Base-by-base conservation (phyloP, 2,113 vertebrate species). In the Gavialis gangeticus region DNA sequence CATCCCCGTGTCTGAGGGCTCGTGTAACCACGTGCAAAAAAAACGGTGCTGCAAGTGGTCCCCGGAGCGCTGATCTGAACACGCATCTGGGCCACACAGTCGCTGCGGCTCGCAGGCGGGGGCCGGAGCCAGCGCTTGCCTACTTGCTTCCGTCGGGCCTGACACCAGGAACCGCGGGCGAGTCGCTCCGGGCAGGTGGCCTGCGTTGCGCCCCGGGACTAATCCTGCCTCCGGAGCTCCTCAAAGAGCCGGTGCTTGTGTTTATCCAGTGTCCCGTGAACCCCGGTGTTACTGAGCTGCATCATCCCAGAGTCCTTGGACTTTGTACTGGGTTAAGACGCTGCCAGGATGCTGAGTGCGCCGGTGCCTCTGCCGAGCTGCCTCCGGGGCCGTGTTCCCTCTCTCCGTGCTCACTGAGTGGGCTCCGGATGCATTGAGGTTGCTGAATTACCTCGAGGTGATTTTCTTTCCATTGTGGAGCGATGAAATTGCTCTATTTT, bases 321-420 rank as follows among this genome's bases (percentile, higher is more conserved):
- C 19, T 24, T 28, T 22, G 13, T 12, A 22, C 64, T 18, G 7
- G 56, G 62, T 8, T 5, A 21, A 30, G 66, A 37, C 34, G 34
- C 3, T 4, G 19, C 55, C 1, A 1, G 19, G 24, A 56, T 55
- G 69, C 83, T 80, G 86, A 16, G 56, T 25, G 0, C 0, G 4
- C 18, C 71, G 80, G 0, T 3, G 2, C 7, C 6, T 12, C 30
- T 15, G 4, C 81, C 3, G 1, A 1, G 1, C 19, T 83, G 84
- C 21, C 75, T 30, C 59, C 82, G 60, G 12, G 18, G 91, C 27
- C 1, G 59, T 56, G 77, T 46, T 28, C 17, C 24, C 10, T 66
- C 64, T 21, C 80, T 37, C 67, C 84, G 60, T 8, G 34, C 83
- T 76, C 2, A 0, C 4, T 25, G 12, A 15, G 5, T 46, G 11